Conservation (phyloP, 2,888 invertebrate species). For the Blastobasis adustella region DNA sequence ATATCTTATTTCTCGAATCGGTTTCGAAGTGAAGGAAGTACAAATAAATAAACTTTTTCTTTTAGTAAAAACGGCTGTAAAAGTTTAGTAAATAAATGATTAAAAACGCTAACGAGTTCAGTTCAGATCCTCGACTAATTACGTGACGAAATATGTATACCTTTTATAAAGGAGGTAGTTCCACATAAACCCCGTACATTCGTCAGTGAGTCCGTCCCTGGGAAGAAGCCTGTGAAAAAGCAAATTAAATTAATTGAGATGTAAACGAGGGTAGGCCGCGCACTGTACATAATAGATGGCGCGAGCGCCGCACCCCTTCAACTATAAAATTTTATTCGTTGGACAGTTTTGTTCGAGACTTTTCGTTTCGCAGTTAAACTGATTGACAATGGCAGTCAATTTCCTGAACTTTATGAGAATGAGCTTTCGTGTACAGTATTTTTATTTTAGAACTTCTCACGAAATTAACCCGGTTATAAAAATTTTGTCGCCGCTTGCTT, state of each 20-base stretch:
- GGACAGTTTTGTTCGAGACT: conserved; percentile 15
- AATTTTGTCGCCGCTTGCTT: not conserved
- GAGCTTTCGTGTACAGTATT: not conserved
- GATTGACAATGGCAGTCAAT: conserved; percentile 2
- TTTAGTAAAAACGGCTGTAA: too few relatives aligned
- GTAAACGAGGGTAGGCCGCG: conserved; percentile 65
- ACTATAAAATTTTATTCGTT: conserved; percentile 43
- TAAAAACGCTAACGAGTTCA: too few relatives aligned
- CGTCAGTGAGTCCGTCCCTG: too few relatives aligned
- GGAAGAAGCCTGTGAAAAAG: conserved; percentile 71
- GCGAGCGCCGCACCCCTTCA: conserved; percentile 46
- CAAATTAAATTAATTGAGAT: conserved; percentile 73
- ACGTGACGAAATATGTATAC: too few relatives aligned
- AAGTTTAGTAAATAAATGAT: too few relatives aligned
- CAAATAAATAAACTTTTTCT: too few relatives aligned
- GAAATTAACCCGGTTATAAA: not conserved
- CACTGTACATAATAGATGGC: conserved; percentile 62
- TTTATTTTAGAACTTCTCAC: not conserved
- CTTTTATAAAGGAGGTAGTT: too few relatives aligned
- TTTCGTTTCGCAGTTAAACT: conserved; percentile 8
- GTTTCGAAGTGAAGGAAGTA: too few relatives aligned
- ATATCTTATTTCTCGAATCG: too few relatives aligned
- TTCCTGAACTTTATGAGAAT: conserved; percentile 1
- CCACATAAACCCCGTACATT: too few relatives aligned
- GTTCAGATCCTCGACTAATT: too few relatives aligned